Evolutionary conservation across 2,888 invertebrate species (phyloP).

Genomic region (Spicauda simplicius): DNA sequence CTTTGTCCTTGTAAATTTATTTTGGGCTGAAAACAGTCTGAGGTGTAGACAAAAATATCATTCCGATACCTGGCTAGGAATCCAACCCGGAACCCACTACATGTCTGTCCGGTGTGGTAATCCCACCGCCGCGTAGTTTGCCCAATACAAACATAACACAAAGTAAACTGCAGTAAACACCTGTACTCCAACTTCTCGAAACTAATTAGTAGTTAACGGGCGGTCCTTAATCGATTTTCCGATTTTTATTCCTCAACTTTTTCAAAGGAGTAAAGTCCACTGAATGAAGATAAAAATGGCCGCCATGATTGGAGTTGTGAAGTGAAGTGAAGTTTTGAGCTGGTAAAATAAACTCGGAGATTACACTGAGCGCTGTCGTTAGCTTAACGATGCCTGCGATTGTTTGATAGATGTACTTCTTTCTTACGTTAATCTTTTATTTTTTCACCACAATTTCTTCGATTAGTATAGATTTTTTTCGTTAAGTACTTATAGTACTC

Average conservation of each 20-base stretch:
- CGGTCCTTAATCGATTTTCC: constrained; percentile 15
- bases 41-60: too few relatives aligned
- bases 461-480: too few relatives aligned
- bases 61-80: too few relatives aligned
- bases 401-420: constrained; percentile 17
- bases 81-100: too few relatives aligned
- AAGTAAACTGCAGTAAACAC: not conserved
- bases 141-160: too few relatives aligned
- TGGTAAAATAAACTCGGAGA: constrained; percentile 23
- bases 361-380: constrained; percentile 23
- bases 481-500: too few relatives aligned
- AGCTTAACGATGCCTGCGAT: constrained; percentile 27
- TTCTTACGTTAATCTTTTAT: not conserved
- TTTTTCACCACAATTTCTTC: not conserved
- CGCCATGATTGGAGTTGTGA: constrained; percentile 18
- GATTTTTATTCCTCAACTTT: constrained; percentile 13
- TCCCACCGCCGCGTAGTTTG: too few relatives aligned
- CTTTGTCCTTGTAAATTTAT: too few relatives aligned
- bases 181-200: not conserved
- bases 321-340: constrained; percentile 22
- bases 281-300: constrained; percentile 17
- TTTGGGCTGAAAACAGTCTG: too few relatives aligned
- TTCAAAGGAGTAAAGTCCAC: constrained; percentile 9
- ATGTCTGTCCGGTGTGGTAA: too few relatives aligned
- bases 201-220: constrained; percentile 9